Percentiles rank a stretch among this genome's conserved stretches.
These are phyloP conservation scores for Bombus pascuorum DNA, from an alignment of 1,140 invertebrate species.

Conservation along the genomic window DNA sequence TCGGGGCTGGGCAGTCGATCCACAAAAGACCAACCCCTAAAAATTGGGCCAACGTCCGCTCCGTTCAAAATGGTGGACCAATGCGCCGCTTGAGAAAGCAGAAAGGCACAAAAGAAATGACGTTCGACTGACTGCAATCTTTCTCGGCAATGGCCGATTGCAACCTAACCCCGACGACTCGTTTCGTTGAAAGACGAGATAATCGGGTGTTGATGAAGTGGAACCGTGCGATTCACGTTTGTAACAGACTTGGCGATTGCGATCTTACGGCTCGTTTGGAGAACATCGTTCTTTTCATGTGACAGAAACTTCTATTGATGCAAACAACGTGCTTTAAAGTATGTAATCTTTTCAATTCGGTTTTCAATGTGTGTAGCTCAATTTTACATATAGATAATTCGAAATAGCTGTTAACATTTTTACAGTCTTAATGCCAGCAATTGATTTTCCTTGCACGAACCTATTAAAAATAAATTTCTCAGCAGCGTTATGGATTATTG, in stretches of 20 bases:
- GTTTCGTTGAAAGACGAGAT: slow-evolving; percentile 17
- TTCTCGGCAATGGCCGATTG: slow-evolving; percentile 44
- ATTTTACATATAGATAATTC: neutral
- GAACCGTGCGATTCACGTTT: slow-evolving; percentile 6
- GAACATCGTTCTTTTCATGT: neutral
- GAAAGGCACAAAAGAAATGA: slow-evolving; percentile 43
- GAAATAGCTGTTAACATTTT: neutral
- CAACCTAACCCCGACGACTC: slow-evolving; percentile 32
- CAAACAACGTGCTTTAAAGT: neutral
- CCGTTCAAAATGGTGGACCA: slow-evolving; percentile 73
- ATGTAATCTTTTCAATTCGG: neutral
- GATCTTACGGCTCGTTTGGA: neutral
- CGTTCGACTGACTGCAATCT: slow-evolving; percentile 36
- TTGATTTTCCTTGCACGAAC: neutral
- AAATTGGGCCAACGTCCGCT: slow-evolving; percentile 73
- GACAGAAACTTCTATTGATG: neutral
- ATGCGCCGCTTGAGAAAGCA: slow-evolving; percentile 24
- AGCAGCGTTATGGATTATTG: neutral
- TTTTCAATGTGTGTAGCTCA: no score
- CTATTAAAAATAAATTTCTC: neutral
- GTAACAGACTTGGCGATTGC: neutral
- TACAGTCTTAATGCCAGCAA: neutral
- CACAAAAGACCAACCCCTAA: slow-evolving; percentile 72
- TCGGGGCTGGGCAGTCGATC: slow-evolving; percentile 58
- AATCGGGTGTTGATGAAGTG: slow-evolving; percentile 29